phyloP scores from a whole-genome alignment of 2,113 vertebrate species.

The Verasper variegatus region DNA sequence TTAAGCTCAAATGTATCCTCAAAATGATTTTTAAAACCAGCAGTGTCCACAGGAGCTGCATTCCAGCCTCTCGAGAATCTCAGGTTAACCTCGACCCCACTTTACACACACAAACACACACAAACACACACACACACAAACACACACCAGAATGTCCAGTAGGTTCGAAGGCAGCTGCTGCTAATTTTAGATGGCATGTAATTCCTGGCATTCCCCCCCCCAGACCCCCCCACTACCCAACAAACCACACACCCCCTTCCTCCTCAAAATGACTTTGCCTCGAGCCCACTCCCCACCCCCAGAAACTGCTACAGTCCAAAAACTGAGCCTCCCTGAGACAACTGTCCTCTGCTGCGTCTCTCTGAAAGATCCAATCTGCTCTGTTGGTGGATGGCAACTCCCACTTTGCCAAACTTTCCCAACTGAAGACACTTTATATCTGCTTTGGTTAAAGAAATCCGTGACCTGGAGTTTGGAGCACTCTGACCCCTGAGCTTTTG shows the following conservation, averaged over 20 bases:
- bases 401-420: background rate
- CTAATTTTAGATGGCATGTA: conserved; percentile 75
- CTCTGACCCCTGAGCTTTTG: background rate
- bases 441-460: no score
- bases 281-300: conserved; percentile 20
- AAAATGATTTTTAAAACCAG: conserved; percentile 39
- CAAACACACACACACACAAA: background rate
- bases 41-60: conserved; percentile 24
- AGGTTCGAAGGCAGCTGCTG: conserved; percentile 73
- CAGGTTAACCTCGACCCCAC: conserved; percentile 18
- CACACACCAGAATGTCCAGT: conserved; percentile 44
- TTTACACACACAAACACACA: background rate
- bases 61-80: conserved; percentile 34
- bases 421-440: no score
- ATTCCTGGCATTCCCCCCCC: conserved; percentile 36
- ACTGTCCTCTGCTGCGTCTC: conserved; percentile 9
- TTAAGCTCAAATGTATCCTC: no score
- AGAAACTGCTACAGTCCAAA: conserved; percentile 37
- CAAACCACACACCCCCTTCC: conserved; percentile 47
- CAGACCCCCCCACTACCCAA: conserved; percentile 51
- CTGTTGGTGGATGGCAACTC: background rate
- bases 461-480: no score
- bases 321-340: conserved; percentile 21
- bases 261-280: conserved; percentile 57
- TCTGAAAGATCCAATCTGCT: conserved; percentile 14